Evolutionary conservation across 2,797 vertebrate species (phyloP).

Genomic region (Momotus momota): DNA sequence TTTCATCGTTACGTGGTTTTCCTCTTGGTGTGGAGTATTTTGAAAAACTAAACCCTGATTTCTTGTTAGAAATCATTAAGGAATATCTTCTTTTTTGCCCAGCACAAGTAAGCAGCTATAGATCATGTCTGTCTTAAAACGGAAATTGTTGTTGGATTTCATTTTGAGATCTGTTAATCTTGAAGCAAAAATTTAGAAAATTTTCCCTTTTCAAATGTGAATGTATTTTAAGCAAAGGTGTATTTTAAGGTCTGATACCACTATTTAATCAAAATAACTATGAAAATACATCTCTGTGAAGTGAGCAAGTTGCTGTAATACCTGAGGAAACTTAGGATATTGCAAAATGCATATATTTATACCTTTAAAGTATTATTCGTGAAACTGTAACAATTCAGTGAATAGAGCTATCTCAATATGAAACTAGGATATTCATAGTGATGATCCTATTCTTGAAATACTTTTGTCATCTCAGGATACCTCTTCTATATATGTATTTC

Average conservation of each 20-base stretch:
- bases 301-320: not conserved
- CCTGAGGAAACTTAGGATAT: not conserved
- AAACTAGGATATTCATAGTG: not conserved
- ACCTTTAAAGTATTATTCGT: not conserved
- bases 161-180: not conserved
- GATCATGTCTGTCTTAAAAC: not conserved
- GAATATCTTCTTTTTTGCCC: slow-evolving; percentile 92
- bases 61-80: slow-evolving; percentile 91
- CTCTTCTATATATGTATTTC: not conserved
- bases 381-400: not conserved
- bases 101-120: slow-evolving; percentile 83
- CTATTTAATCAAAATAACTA: not conserved
- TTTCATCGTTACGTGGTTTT: slow-evolving; percentile 88
- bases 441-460: not conserved
- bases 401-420: not conserved
- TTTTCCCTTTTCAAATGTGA: not conserved
- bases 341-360: not conserved
- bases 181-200: not conserved
- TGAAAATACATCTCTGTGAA: not conserved
- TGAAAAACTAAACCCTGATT: slow-evolving; percentile 96
- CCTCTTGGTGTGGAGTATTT: slow-evolving; percentile 95
- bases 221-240: not conserved
- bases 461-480: not conserved
- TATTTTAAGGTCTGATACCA: not conserved
- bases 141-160: not conserved